These are phyloP conservation scores for Egretta garzetta DNA, from an alignment of 2,113 vertebrate genomes.

Conservation along the genomic window DNA sequence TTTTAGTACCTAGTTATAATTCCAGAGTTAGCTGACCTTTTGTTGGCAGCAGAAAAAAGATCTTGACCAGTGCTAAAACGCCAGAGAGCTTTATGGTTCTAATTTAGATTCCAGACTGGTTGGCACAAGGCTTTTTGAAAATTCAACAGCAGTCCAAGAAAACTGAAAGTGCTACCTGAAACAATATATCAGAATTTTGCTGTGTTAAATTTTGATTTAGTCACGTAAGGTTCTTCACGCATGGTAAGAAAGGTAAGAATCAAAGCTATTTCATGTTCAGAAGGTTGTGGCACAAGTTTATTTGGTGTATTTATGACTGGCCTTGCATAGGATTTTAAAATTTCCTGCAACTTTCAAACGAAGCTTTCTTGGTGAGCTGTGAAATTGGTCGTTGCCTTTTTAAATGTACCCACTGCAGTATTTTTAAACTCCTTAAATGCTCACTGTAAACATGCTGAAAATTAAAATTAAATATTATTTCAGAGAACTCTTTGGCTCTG, in stretches of 20 bases:
- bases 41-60: not conserved
- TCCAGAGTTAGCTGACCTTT: not conserved
- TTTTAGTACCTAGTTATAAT: not conserved
- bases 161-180: not conserved
- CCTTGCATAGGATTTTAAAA: not conserved
- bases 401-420: not conserved
- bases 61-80: not conserved
- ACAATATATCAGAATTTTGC: not conserved
- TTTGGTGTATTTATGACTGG: not conserved
- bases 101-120: not conserved
- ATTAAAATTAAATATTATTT: not conserved
- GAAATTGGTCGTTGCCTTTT: not conserved
- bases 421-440: not conserved
- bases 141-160: not conserved
- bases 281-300: not conserved
- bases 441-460: not conserved
- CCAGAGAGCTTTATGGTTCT: not conserved
- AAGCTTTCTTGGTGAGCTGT: not conserved
- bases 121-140: not conserved
- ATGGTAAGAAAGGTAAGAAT: not conserved
- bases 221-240: not conserved
- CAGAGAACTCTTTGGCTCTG: not conserved
- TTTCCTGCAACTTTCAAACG: not conserved
- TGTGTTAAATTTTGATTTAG: not conserved
- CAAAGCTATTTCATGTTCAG: not conserved